Base-by-base conservation (phyloP, 37 sponge, comb jelly and placozoan species). In the Cliona cf. orientalis region DNA sequence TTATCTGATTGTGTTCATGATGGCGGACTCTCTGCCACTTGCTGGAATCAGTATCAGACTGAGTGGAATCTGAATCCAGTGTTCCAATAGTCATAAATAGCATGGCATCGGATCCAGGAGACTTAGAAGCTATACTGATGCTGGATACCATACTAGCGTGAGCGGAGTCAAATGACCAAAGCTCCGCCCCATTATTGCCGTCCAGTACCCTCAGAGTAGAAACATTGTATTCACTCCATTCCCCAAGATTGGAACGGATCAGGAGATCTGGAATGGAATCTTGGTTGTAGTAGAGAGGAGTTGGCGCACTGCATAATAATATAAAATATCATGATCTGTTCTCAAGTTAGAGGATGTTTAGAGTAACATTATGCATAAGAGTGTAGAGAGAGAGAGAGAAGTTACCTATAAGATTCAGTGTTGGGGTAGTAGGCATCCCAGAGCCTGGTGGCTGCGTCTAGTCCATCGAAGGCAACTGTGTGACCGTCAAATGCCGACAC, bases 341-440 rank as follows among this genome's bases (percentile, higher is more conserved):
- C 17, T 19, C 11, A 17, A 11, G 17, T 49, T 19, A 49, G 55
- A 49, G 55, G 17, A 11, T 19, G 55, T 49, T 49, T 49, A 19
- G 55, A 49, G 17, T 49, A 49, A 49, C 14, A 49, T 49, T 49
- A 49, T 49, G 55, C 14, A 49, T 19, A n/a, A n/a, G n/a, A n/a
- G 17, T 49, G 14, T 49, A 49, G 55, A 49, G 62, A 17, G n/a
- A 61, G 62, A 23, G 25, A 23, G n/a, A 61, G 11, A 61, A 5
- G 31, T 61, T 57, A 40, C 95, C 88, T 90, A 73, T 94, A 87
- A n/a, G 89, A 75, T 66, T 94, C 87, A 36, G 88, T 87, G 33
- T 67, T 85, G 26, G 88, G 88, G 42, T 81, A 28, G 55, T 76
- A 53, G 0, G 40, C 53, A 29, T 90, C 85, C 95, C 95, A 94